Base-by-base conservation (phyloP, 2,113 vertebrate genomes). In the Marmota flaviventris region DNA sequence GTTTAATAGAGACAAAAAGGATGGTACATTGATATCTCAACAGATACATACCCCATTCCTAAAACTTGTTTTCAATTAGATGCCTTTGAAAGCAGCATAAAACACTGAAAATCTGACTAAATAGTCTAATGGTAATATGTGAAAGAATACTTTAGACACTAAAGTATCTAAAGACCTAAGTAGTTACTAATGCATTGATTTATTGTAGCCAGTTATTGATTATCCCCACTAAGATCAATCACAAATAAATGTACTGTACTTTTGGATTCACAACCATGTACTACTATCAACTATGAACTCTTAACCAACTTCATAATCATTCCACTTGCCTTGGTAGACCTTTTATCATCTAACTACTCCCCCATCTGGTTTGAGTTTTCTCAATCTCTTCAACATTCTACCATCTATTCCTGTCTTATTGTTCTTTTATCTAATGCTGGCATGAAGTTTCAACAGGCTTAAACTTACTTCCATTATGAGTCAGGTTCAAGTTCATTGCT, bases 11-110 rank as follows among this genome's bases (percentile, higher is more conserved):
- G 32, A 90, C 51, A 85, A 75, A 93, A 39, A 96, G 37, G 72
- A 93, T 58, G 70, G 53, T 51, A 91, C 34, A 14, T 58, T 88
- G 56, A 91, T 88, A 79, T 76, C 48, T 32, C 84, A 89, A 81
- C 45, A 90, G 27, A 91, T 42, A 90, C n/a, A 77, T 5, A 45
- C 1, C 7, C 5, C 56, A 89, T 2, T 70, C 67, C 61, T 89
- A 90, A 93, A 93, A 82, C 39, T 65, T 94, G 69, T 85, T 51
- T 20, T 94, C 63, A 87, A 77, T 73, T 69, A 93, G 37, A 5
- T 93, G 17, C 67, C 39, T 37, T 91, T 67, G 37, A 94, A 91
- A 95, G 73, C 32, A 81, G 18, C 48, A 89, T 76, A 82, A 89
- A 73, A 10, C 67, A 53, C 65, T 93, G 53, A 88, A 92, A 94